Base-by-base conservation (phyloP, 2,797 vertebrate species). In the Sarcophilus harrisii region DNA sequence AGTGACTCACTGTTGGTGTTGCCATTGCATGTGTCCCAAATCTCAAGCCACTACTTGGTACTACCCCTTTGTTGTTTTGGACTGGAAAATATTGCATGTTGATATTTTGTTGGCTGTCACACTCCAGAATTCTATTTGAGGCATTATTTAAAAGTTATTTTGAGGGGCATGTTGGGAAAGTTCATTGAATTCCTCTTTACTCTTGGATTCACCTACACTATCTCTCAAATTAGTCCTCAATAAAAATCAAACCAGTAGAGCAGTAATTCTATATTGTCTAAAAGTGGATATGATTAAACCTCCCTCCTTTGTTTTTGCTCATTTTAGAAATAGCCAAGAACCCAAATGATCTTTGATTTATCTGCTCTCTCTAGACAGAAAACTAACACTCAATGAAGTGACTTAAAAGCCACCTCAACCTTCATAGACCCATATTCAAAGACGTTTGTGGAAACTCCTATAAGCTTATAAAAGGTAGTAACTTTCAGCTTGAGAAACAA, bases 401-500 rank as follows among this genome's bases (percentile, higher is more conserved):
- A 1, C 27, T 60, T 32, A 58, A 73, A 91, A 92, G 38, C 0
- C 93, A 95, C 92, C 30, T n/a, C 57, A 89, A 93, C 27, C 4
- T 58, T 57, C 45, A 55, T 0, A 73, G 49, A 0, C 90, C 89
- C 89, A 95, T 16, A 52, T n/a, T 55, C 28, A 38, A 12, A 24
- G 32, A 60, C 11, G 0, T 10, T 1, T 45, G 38, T 0, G 8
- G 18, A 30, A 93, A 14, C 10, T 57, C 73, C 30, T 30, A 10
- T 59, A 52, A 29, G 93, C 57, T 45, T 94, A 52, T 29, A 30
- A 55, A 96, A 95, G 59, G 28, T 52, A 3, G 59, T 13, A 30
- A 29, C 45, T n/a, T 87, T 96, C n/a, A 12, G 3, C 90, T 66
- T 14, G 60, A 94, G 90, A 95, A 93, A 52, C 21, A 66, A 11